These are phyloP conservation scores for Rattus norvegicus DNA, from an alignment of 2,113 vertebrate species.

Conservation along the genomic window GRCr8 NC_086039.1:68395001-68395500, in stretches of 20 bases:
- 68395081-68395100: neutral
- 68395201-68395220: slow-evolving; percentile 51
- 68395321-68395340: neutral
- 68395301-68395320: neutral
- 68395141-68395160: slow-evolving; percentile 24
- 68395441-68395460: neutral
- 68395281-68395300: neutral
- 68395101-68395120: slow-evolving; percentile 19
- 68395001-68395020: slow-evolving; percentile 32
- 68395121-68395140: neutral
- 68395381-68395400: slow-evolving; percentile 58
- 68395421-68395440: neutral
- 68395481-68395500: neutral
- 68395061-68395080: neutral
- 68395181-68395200: neutral
- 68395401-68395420: neutral
- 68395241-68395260: neutral
- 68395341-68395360: neutral
- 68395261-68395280: slow-evolving; percentile 15
- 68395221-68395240: slow-evolving; percentile 19
- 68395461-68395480: neutral
- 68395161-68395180: neutral
- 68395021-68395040: slow-evolving; percentile 8
- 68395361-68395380: neutral
- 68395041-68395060: neutral